Conservation (phyloP, 2,113 vertebrate genomes). For the Sinocyclocheilus anophthalmus region DNA sequence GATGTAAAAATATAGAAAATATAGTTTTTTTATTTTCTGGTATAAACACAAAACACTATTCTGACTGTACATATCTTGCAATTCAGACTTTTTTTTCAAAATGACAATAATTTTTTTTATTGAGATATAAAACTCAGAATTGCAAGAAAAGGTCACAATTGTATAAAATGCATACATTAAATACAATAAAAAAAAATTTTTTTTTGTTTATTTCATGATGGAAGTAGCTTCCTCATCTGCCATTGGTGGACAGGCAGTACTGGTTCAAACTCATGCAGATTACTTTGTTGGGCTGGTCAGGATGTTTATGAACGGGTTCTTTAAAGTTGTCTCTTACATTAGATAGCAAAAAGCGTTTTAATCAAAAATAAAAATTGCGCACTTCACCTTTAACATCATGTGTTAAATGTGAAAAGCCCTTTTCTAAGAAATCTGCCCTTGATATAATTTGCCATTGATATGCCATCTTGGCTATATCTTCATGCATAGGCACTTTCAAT, state of each 20-base stretch:
- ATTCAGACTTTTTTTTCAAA: not conserved
- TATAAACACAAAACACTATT: too few species aligned
- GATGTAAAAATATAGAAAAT: too few species aligned
- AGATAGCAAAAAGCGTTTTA: not conserved
- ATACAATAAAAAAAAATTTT: too few species aligned
- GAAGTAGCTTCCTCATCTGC: not conserved
- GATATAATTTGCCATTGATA: slow-evolving; percentile 72
- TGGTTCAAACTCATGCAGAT: not conserved
- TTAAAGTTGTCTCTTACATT: not conserved
- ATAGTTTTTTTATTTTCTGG: not conserved
- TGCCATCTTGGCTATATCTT: slow-evolving; percentile 78
- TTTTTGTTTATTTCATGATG: not conserved
- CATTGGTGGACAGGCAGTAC: not conserved
- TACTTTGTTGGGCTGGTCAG: not conserved
- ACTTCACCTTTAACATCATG: slow-evolving; percentile 60
- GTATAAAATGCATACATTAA: not conserved
- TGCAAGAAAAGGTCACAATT: too few species aligned
- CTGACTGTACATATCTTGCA: too few species aligned
- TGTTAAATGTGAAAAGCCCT: slow-evolving; percentile 66
- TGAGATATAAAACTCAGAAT: not conserved
- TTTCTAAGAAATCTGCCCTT: slow-evolving; percentile 75
- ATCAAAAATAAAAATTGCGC: not conserved
- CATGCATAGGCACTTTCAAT: slow-evolving; percentile 81
- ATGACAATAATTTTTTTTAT: not conserved
- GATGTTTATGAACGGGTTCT: not conserved